Base-by-base conservation (phyloP, 2,888 invertebrate genomes). In the Acronicta aceris region DNA sequence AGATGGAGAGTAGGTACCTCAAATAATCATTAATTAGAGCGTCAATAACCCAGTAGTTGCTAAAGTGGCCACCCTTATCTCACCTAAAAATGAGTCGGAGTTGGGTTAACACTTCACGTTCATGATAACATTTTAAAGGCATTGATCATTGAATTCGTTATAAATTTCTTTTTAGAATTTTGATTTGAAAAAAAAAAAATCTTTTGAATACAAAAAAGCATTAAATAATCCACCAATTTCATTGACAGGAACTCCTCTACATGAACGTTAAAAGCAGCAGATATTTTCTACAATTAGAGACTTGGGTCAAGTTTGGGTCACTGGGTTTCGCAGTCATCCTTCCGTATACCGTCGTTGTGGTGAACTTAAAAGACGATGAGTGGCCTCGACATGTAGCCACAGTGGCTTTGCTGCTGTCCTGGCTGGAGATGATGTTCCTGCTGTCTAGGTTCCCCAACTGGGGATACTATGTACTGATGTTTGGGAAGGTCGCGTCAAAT, bases 391-490 rank as follows among this genome's bases (percentile, higher is more conserved):
- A 95, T 65, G 86, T 95, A 1, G 94, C 95, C 0, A 95, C 95
- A 0, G 65, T 94, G 8, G 95, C 95, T 0, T 72, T 95, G 25
- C 89, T 96, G 12, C 78, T 95, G 4, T 90, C 95, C 0, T 96
- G 96, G 96, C 76, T 95, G 12, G 95, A 96, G 71, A 88, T 95
- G 77, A 95, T 95, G 92, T 95, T 96, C 58, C 81, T 95, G 1
- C 79, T 95, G 2, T 95, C 95, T 0, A 88, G 95, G 55, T 95
- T 95, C 63, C 95, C 95, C 0, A 94, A 92, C 52, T 95, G 95
- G 90, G 95, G 95, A 1, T 95, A 95, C 76, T 95, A 95, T 83
- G 95, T 95, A 1, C 90, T 95, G 7, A 96, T 96, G 96, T 96
- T 96, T 83, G 95, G 95, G n/a, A 95, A 95, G 74, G 96, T 96